Evolutionary conservation across 2,888 invertebrate species (phyloP).

Genomic region (Melanchra persicariae): DNA sequence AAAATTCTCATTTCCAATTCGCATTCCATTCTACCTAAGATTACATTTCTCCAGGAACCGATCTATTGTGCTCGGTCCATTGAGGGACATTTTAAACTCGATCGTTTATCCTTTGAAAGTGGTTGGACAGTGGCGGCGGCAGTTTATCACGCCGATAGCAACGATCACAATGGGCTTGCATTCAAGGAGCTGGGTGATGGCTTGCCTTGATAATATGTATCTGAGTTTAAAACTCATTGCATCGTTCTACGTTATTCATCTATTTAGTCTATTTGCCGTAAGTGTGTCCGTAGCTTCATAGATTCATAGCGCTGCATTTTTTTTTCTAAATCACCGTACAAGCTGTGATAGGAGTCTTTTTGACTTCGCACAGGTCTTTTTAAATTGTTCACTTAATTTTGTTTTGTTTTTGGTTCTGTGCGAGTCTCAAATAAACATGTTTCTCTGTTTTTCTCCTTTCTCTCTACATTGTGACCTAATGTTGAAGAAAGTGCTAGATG

Average conservation of each 20-base stretch:
- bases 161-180: conserved; percentile 68
- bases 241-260: conserved; percentile 6
- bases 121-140: conserved; percentile 81
- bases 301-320: too few species aligned
- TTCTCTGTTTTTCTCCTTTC: too few species aligned
- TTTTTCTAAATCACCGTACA: too few species aligned
- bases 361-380: too few species aligned
- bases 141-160: conserved; percentile 82
- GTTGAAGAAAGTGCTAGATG: neutral
- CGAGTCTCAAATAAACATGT: too few species aligned
- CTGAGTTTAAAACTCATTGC: conserved; percentile 46
- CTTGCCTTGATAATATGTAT: conserved; percentile 59
- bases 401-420: too few species aligned
- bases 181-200: conserved; percentile 57
- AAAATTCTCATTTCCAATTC: conserved; percentile 36
- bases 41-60: conserved; percentile 51
- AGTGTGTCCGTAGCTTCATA: too few species aligned
- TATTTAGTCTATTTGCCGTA: neutral
- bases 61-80: conserved; percentile 72
- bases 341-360: too few species aligned
- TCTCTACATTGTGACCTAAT: conserved; percentile 25
- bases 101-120: conserved; percentile 81
- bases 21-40: conserved; percentile 50
- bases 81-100: conserved; percentile 83
- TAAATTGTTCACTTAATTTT: too few species aligned